phyloP scores from a whole-genome alignment of 2,797 vertebrate genomes.

The Molossus molossus region DNA sequence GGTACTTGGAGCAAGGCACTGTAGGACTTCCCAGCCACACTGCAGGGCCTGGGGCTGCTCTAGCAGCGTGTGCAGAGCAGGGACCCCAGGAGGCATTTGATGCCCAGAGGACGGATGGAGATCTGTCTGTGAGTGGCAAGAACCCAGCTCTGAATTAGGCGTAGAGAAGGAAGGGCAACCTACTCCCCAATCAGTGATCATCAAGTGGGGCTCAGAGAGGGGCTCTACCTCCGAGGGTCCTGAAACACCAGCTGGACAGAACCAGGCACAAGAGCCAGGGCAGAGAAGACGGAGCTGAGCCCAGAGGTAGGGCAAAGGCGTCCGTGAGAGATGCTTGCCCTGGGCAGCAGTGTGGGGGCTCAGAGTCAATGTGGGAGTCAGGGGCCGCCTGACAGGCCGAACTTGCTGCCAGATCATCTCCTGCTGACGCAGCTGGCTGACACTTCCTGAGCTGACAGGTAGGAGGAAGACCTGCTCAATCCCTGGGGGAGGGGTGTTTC shows the following conservation, averaged over 20 bases:
- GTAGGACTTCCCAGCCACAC: too few relatives aligned
- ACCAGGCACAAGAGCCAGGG: neutral
- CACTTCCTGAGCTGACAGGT: neutral
- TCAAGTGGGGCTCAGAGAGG: neutral
- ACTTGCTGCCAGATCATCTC: fast-evolving
- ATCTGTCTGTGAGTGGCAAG: neutral
- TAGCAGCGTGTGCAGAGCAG: neutral
- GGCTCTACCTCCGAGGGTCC: neutral
- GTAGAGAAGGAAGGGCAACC: neutral
- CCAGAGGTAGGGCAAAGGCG: neutral
- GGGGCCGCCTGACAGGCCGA: fast-evolving
- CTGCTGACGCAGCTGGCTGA: neutral
- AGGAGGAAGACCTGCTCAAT: neutral
- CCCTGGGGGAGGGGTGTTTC: too few relatives aligned
- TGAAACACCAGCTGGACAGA: neutral
- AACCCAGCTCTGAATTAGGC: neutral
- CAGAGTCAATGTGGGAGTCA: fast-evolving
- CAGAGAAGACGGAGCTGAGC: too few relatives aligned
- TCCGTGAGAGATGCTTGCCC: fast-evolving
- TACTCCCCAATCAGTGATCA: neutral
- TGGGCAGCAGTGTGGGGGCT: neutral
- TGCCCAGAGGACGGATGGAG: neutral
- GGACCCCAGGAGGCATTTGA: neutral
- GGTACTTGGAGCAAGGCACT: neutral
- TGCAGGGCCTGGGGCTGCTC: neutral